Base-by-base conservation (phyloP, 2,888 invertebrate species). In the Eristalis pertinax region DNA sequence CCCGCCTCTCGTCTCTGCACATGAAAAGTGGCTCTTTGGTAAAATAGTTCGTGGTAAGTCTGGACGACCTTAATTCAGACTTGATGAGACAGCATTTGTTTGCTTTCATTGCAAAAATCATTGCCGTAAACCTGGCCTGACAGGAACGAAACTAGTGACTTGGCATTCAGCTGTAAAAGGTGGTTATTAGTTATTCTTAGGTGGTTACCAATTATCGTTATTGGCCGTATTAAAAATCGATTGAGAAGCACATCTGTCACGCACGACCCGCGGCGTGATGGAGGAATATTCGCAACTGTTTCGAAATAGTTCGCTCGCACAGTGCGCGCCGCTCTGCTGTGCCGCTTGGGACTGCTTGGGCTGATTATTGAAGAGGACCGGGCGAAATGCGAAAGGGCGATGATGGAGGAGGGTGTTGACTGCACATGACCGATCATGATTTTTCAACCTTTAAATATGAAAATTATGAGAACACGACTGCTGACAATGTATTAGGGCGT, bases 141-240 rank as follows among this genome's bases (percentile, higher is more conserved):
- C n/a, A n/a, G n/a, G n/a, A n/a, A n/a, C n/a, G n/a, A n/a, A n/a
- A n/a, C n/a, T n/a, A n/a, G n/a, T n/a, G n/a, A n/a, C n/a, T n/a
- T n/a, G n/a, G n/a, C n/a, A n/a, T n/a, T n/a, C n/a, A n/a, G n/a
- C n/a, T n/a, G n/a, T n/a, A n/a, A n/a, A n/a, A n/a, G n/a, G n/a
- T n/a, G n/a, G n/a, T n/a, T n/a, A n/a, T n/a, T n/a, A n/a, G n/a
- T n/a, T n/a, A n/a, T n/a, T n/a, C n/a, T n/a, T n/a, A n/a, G n/a
- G n/a, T n/a, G n/a, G n/a, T n/a, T n/a, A 92, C 92, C 92, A 92
- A 92, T 92, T 92, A 92, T 92, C 91, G 91, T 92, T 92, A 93
- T 93, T 93, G 92, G 92, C 92, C 92, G 91, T 92, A 93, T 93
- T 93, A 92, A 92, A 92, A 92, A 90, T 92, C 92, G 92, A 93